phyloP scores from a whole-genome alignment of 2,797 vertebrate species.

The Todus mexicanus region DNA sequence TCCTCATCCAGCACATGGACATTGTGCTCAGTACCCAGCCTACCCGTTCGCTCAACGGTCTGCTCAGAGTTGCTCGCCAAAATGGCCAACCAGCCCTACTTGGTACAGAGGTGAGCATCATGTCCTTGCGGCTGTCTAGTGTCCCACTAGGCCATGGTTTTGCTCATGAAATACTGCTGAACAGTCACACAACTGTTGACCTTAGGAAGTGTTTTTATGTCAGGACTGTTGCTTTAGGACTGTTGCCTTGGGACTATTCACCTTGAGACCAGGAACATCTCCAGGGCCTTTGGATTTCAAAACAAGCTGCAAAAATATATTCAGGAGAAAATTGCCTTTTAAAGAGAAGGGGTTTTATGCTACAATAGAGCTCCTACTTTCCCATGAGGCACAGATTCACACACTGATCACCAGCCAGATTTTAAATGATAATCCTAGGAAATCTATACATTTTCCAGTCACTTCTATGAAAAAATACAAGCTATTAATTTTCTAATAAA shows the following conservation, averaged over 20 bases:
- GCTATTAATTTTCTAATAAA: background rate
- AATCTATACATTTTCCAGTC: background rate
- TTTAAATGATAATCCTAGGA: background rate
- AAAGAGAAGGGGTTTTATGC: background rate
- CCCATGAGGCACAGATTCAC: background rate
- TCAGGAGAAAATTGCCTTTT: background rate
- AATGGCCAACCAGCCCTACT: background rate
- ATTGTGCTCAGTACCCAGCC: fast-evolving
- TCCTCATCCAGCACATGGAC: fast-evolving
- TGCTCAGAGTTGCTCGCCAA: background rate
- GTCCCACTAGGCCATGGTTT: background rate
- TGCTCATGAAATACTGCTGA: background rate
- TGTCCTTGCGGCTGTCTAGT: fast-evolving
- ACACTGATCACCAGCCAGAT: background rate
- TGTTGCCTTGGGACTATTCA: background rate
- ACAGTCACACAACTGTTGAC: background rate
- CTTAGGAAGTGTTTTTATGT: background rate
- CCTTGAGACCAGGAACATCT: background rate
- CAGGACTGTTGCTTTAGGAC: background rate
- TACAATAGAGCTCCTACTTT: background rate
- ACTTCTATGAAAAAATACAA: background rate
- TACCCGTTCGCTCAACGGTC: fast-evolving
- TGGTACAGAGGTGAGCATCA: background rate
- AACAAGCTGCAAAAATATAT: background rate
- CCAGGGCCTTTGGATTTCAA: background rate